Percentiles rank a stretch among this genome's conserved stretches.
phyloP scores from a whole-genome alignment of 2,888 invertebrate species.

The Formica aserva region DNA sequence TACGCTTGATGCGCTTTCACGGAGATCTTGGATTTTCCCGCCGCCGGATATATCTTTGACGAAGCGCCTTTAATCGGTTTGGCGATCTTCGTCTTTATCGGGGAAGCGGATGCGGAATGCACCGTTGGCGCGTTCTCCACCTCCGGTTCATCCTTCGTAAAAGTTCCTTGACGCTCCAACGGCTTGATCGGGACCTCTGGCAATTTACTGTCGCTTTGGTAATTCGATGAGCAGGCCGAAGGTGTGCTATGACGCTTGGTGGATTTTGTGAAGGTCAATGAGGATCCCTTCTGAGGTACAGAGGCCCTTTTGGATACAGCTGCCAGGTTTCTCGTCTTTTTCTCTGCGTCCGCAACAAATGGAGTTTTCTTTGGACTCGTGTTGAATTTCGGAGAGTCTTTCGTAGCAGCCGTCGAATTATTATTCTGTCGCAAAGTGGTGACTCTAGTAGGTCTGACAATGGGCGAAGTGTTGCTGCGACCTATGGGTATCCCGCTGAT shows the following conservation, averaged over 20 bases:
- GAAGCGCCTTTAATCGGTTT: slow-evolving; percentile 79
- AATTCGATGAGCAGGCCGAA: slow-evolving; percentile 59
- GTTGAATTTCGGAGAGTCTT: slow-evolving; percentile 76
- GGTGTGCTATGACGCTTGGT: slow-evolving; percentile 78
- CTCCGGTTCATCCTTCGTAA: slow-evolving; percentile 93
- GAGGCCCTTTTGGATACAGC: slow-evolving; percentile 77
- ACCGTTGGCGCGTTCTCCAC: slow-evolving; percentile 82
- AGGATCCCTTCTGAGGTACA: slow-evolving; percentile 79
- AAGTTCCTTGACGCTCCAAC: slow-evolving; percentile 95
- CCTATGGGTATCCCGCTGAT: slow-evolving; percentile 80
- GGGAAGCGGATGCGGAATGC: slow-evolving; percentile 76
- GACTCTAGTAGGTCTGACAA: slow-evolving; percentile 82
- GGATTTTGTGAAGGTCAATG: slow-evolving; percentile 79
- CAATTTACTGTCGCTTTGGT: slow-evolving; percentile 62
- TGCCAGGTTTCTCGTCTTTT: slow-evolving; percentile 67
- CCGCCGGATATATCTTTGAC: slow-evolving; percentile 69
- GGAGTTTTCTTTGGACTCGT: slow-evolving; percentile 79
- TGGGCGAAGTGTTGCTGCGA: slow-evolving; percentile 82
- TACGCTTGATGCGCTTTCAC: slow-evolving; percentile 70
- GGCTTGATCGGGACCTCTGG: slow-evolving; percentile 81
- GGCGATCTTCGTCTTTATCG: slow-evolving; percentile 79
- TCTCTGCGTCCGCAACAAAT: slow-evolving; percentile 61
- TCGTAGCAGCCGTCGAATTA: slow-evolving; percentile 61
- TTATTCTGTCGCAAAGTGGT: slow-evolving; percentile 81
- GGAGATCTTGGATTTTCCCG: slow-evolving; percentile 76